Percentiles rank a stretch among this genome's conserved stretches.
Conservation (phyloP, 30 jellyfish, hydroid and myxozoan genomes). For the Sanderia malayensis region DNA sequence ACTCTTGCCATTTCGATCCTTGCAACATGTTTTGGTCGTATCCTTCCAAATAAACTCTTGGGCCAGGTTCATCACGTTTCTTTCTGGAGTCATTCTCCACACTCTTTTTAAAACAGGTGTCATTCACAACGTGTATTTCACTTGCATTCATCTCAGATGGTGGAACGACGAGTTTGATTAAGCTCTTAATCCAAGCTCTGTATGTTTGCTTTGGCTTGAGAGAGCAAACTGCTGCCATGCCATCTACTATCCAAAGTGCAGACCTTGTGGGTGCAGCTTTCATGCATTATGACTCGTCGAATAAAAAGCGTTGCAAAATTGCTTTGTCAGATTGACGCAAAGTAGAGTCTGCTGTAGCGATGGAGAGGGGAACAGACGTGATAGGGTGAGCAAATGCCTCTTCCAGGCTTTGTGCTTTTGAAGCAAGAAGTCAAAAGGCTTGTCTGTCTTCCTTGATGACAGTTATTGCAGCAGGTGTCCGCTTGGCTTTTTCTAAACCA, state of each 20-base stretch:
- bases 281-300: slow-evolving; percentile 51
- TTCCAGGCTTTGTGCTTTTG: slow-evolving; percentile 8
- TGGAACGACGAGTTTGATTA: slow-evolving; percentile 19
- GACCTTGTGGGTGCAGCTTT: no score
- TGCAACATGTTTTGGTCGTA: slow-evolving; percentile 53
- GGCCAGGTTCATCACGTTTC: slow-evolving; percentile 45
- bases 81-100: slow-evolving; percentile 38
- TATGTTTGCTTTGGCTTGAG: slow-evolving; percentile 34
- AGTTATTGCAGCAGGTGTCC: slow-evolving; percentile 24
- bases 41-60: slow-evolving; percentile 56
- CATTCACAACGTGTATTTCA: slow-evolving; percentile 43
- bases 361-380: slow-evolving; percentile 16
- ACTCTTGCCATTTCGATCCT: slow-evolving; percentile 38
- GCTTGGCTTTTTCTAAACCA: slow-evolving; percentile 24
- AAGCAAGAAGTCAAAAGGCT: not conserved
- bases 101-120: slow-evolving; percentile 16
- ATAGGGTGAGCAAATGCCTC: slow-evolving; percentile 3
- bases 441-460: slow-evolving; percentile 19
- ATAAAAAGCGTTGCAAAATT: slow-evolving; percentile 30
- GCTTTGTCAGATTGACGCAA: slow-evolving; percentile 25
- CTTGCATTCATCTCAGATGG: slow-evolving; percentile 27
- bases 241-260: slow-evolving; percentile 30
- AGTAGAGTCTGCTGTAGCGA: slow-evolving; percentile 14
- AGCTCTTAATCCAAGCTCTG: slow-evolving; percentile 38
- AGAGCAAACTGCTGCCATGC: slow-evolving; percentile 42